phyloP scores from a whole-genome alignment of 2,797 vertebrate species.

The Labroides dimidiatus region DNA sequence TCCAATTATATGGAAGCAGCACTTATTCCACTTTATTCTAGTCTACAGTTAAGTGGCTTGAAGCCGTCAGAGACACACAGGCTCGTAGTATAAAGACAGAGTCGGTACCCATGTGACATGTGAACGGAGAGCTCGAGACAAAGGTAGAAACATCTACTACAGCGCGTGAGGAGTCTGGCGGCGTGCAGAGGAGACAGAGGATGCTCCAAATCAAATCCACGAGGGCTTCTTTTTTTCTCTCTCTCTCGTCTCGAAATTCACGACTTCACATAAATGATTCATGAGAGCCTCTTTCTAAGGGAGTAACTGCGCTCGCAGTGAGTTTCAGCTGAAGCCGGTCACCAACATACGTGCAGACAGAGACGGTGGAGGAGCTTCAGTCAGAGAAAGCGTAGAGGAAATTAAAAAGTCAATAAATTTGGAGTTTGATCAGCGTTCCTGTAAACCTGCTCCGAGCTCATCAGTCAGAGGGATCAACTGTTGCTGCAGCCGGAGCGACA shows the following conservation, averaged over 20 bases:
- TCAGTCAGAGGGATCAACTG: slow-evolving; percentile 82
- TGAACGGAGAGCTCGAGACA: slow-evolving; percentile 62
- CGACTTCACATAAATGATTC: slow-evolving; percentile 78
- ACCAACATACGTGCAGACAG: slow-evolving; percentile 45
- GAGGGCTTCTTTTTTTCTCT: slow-evolving; percentile 35
- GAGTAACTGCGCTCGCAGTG: slow-evolving; percentile 72
- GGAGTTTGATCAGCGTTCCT: slow-evolving; percentile 61
- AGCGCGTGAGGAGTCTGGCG: slow-evolving; percentile 45
- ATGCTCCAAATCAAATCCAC: slow-evolving; percentile 68
- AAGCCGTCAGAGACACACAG: slow-evolving; percentile 67
- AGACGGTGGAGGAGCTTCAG: slow-evolving; percentile 32
- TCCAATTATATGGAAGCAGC: slow-evolving; percentile 82
- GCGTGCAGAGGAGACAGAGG: slow-evolving; percentile 58
- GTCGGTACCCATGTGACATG: slow-evolving; percentile 66
- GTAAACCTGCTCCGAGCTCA: slow-evolving; percentile 55
- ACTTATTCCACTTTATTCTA: slow-evolving; percentile 78
- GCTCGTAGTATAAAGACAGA: slow-evolving; percentile 59
- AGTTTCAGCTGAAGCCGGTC: slow-evolving; percentile 67
- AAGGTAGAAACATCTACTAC: slow-evolving; percentile 63
- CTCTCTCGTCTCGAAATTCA: slow-evolving; percentile 68
- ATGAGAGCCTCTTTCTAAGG: slow-evolving; percentile 69
- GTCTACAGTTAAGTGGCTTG: slow-evolving; percentile 77
- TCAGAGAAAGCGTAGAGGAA: slow-evolving; percentile 28
- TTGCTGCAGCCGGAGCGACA: slow-evolving; percentile 79
- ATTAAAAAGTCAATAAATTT: slow-evolving; percentile 58